Conservation (phyloP, 1,140 invertebrate genomes). For the Drosophila albomicans region DNA sequence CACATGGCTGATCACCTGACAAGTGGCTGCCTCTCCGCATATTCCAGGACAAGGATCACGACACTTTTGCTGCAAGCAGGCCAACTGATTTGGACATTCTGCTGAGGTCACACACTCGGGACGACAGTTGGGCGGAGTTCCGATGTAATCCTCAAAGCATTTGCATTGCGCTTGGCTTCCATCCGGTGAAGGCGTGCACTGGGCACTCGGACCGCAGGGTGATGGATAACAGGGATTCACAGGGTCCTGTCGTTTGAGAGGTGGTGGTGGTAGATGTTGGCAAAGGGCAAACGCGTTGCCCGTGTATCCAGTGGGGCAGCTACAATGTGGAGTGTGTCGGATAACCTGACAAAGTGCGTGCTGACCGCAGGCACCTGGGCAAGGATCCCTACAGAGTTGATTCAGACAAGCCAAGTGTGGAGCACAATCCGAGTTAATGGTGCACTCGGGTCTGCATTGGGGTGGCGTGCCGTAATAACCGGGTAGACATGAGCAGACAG, state of each 20-base stretch:
- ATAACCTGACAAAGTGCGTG: slow-evolving; percentile 91
- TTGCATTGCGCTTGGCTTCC: slow-evolving; percentile 91
- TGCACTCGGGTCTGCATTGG: slow-evolving; percentile 88
- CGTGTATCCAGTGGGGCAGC: slow-evolving; percentile 90
- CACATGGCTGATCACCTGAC: slow-evolving; percentile 90
- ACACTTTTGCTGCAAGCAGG: slow-evolving; percentile 90
- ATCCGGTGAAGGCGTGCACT: slow-evolving; percentile 88
- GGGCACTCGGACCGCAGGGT: slow-evolving; percentile 91
- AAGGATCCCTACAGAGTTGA: slow-evolving; percentile 89
- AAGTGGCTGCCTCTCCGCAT: slow-evolving; percentile 90
- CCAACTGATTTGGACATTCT: slow-evolving; percentile 89
- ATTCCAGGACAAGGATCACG: slow-evolving; percentile 90
- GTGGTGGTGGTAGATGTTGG: slow-evolving; percentile 65
- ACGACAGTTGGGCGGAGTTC: slow-evolving; percentile 91
- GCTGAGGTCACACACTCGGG: slow-evolving; percentile 88
- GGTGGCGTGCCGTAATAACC: slow-evolving; percentile 88
- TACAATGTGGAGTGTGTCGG: slow-evolving; percentile 93
- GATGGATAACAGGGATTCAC: slow-evolving; percentile 89
- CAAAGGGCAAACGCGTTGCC: slow-evolving; percentile 91
- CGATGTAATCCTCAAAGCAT: slow-evolving; percentile 90
- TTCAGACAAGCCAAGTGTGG: slow-evolving; percentile 89
- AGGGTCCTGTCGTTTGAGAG: slow-evolving; percentile 63
- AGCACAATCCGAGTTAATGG: slow-evolving; percentile 88
- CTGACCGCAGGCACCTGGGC: slow-evolving; percentile 89
- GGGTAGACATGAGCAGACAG: slow-evolving; percentile 88